Percentiles rank a stretch among this genome's conserved stretches.
phyloP scores from a whole-genome alignment of 2,113 vertebrate genomes.

The Epinephelus cyanopodus region DNA sequence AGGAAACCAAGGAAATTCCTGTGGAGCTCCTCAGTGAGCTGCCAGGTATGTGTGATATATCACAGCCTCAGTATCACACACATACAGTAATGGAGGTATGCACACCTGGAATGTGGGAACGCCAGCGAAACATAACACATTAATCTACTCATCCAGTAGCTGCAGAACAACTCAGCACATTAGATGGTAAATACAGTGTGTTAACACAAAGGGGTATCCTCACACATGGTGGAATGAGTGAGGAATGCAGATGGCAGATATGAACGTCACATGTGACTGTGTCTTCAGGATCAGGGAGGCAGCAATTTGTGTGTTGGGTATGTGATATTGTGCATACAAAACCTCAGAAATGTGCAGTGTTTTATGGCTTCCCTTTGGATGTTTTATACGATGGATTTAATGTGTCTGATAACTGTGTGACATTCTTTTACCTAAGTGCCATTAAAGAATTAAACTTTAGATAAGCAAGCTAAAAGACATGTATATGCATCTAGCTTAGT shows the following conservation, averaged over 20 bases:
- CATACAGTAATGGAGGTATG: slow-evolving; percentile 17
- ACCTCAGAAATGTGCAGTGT: background rate
- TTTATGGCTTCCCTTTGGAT: background rate
- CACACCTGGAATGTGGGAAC: slow-evolving; percentile 45
- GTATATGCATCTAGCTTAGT: no score
- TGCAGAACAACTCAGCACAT: background rate
- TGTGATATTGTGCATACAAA: background rate
- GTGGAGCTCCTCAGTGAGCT: slow-evolving; percentile 45
- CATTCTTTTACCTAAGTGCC: no score
- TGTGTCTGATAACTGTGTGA: no score
- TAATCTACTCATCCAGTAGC: background rate
- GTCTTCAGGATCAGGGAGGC: background rate
- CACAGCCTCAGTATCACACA: slow-evolving; percentile 49
- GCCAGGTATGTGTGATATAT: slow-evolving; percentile 74
- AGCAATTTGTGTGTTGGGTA: background rate
- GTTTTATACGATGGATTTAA: no score
- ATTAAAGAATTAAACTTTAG: no score
- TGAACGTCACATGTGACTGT: slow-evolving; percentile 13
- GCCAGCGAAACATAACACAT: slow-evolving; percentile 20
- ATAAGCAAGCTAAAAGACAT: no score
- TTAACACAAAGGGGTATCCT: background rate
- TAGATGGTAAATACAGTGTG: background rate
- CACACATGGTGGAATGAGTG: background rate
- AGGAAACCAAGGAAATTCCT: slow-evolving; percentile 66
- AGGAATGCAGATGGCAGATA: slow-evolving; percentile 25